A percentile compares a stretch with the other conserved stretches of the same genome.
Conservation (phyloP, 2,888 invertebrate genomes). For the Thymelicus acteon region DNA sequence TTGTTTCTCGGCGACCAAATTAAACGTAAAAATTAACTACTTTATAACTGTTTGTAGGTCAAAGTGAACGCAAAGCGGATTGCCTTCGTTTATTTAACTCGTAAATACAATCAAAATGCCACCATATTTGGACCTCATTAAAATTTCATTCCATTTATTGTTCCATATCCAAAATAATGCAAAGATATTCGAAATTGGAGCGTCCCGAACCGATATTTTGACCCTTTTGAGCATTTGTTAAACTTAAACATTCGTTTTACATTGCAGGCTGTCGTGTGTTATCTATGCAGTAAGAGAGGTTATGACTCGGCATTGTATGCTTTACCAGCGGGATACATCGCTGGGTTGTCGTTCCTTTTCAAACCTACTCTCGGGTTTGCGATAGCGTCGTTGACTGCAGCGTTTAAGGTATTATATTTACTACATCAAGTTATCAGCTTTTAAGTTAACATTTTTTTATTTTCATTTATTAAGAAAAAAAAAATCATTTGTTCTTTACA, state of each 20-base stretch:
- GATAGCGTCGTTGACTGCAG: conserved; percentile 78
- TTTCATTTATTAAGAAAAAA: too few species aligned
- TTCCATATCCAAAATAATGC: conserved; percentile 23
- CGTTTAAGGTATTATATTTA: conserved; percentile 78
- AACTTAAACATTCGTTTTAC: conserved; percentile 18
- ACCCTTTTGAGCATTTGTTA: background rate
- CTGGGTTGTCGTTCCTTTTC: conserved; percentile 81
- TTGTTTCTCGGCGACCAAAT: background rate
- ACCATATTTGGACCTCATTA: conserved; percentile 9
- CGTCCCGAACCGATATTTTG: background rate
- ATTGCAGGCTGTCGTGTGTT: conserved; percentile 79
- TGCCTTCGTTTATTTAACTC: background rate
- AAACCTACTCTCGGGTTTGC: conserved; percentile 80
- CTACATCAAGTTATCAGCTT: background rate
- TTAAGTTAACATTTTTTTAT: background rate
- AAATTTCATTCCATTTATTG: conserved; percentile 24
- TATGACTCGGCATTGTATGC: conserved; percentile 74
- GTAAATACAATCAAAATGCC: conserved; percentile 14
- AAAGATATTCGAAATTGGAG: conserved; percentile 23
- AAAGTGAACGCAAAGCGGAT: too few species aligned
- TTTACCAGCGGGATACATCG: conserved; percentile 81
- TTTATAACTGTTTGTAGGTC: too few species aligned
- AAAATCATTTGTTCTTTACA: too few species aligned
- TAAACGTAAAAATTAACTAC: background rate
- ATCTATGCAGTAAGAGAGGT: conserved; percentile 69